phyloP scores from a whole-genome alignment of 2,888 invertebrate genomes.

The Lordiphosa fenestrarum region DNA sequence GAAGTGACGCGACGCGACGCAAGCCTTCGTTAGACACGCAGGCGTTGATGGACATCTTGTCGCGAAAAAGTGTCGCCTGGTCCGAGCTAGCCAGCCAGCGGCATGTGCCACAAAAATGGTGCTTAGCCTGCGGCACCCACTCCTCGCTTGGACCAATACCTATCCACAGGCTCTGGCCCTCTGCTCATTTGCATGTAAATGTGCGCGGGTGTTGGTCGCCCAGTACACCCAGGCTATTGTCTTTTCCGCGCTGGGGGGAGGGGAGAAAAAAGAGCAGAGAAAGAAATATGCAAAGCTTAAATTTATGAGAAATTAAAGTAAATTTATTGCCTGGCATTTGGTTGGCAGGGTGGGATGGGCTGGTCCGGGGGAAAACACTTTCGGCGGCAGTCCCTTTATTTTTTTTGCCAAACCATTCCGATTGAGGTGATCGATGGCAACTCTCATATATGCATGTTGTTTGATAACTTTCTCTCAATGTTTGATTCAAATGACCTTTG shows the following conservation, averaged over 20 bases:
- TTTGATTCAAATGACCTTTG: too few relatives aligned
- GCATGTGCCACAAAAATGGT: conserved; percentile 20
- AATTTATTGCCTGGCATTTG: conserved; percentile 75
- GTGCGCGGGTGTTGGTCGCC: conserved; percentile 70
- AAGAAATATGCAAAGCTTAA: conserved; percentile 75
- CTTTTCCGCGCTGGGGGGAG: conserved; percentile 44
- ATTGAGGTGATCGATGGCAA: conserved; percentile 2
- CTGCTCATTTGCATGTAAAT: conserved; percentile 71
- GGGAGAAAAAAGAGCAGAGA: conserved; percentile 17
- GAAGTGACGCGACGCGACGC: conserved; percentile 51
- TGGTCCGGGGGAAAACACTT: conserved; percentile 39
- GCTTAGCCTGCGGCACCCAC: conserved; percentile 70
- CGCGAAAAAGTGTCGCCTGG: conserved; percentile 50
- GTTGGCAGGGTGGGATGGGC: conserved; percentile 34
- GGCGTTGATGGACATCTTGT: conserved; percentile 74
- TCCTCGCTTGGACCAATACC: conserved; percentile 25
- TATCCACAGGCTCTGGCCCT: conserved; percentile 32
- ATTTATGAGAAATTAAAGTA: conserved; percentile 79
- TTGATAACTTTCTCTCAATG: conserved; percentile 7
- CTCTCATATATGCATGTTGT: conserved; percentile 4
- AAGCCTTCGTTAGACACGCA: conserved; percentile 69
- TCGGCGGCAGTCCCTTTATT: conserved; percentile 20
- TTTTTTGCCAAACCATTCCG: background rate
- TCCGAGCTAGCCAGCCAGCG: conserved; percentile 5
- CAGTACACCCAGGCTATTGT: conserved; percentile 58